Conservation (phyloP, 64 coral and sea anemone species). For the Anthopleura sola region DNA sequence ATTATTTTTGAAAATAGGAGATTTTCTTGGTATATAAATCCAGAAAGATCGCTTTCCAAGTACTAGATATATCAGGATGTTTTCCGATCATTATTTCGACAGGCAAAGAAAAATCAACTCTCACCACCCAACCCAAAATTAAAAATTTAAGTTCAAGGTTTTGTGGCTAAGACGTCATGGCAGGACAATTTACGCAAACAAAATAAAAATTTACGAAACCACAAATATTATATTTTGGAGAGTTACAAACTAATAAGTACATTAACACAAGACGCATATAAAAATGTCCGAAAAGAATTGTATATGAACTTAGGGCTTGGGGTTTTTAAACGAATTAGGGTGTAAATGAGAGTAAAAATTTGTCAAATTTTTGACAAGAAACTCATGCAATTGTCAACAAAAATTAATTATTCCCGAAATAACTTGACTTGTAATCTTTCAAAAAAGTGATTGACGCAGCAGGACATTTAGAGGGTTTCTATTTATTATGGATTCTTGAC, state of each 20-base stretch:
- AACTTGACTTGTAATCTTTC: conserved; percentile 12
- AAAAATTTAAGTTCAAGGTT: conserved; percentile 8
- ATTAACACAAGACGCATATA: background rate
- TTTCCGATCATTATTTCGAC: background rate
- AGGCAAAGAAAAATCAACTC: conserved; percentile 2
- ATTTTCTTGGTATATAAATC: no score
- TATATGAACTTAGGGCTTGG: background rate
- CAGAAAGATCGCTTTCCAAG: no score
- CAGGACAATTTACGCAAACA: background rate
- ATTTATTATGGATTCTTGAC: conserved; percentile 20
- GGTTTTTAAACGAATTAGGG: background rate
- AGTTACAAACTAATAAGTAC: background rate
- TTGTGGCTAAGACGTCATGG: conserved; percentile 26
- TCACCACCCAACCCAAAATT: background rate
- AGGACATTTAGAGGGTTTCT: background rate
- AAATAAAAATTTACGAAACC: background rate
- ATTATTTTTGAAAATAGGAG: no score
- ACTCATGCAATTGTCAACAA: background rate
- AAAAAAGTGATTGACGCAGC: conserved; percentile 2
- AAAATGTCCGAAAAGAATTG: background rate
- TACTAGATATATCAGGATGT: background rate
- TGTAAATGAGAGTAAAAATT: background rate
- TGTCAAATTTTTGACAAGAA: background rate
- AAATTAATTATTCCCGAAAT: conserved; percentile 20
- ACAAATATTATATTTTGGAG: background rate